Conservation (phyloP, 2,797 vertebrate species). For the Synanceia verrucosa region DNA sequence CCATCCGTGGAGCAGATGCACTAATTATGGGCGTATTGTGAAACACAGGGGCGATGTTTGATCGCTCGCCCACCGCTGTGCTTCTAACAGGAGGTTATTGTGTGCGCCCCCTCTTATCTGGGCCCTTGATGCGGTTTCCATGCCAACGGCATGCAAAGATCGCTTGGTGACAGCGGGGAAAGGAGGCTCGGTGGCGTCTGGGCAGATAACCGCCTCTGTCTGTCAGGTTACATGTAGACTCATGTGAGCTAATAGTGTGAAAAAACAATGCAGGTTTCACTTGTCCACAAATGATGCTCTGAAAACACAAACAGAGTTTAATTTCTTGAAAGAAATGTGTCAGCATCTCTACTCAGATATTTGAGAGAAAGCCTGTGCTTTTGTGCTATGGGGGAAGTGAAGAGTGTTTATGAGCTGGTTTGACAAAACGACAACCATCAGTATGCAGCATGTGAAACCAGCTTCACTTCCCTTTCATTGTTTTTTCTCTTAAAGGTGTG, state of each 20-base stretch:
- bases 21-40: slow-evolving; percentile 67
- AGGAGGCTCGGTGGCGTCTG: slow-evolving; percentile 1
- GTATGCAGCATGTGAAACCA: not conserved
- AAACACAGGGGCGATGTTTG: slow-evolving; percentile 64
- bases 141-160: slow-evolving; percentile 71
- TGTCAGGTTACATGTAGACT: not conserved
- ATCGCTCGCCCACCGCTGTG: slow-evolving; percentile 64
- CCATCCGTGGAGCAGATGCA: slow-evolving; percentile 32
- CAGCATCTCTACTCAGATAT: not conserved
- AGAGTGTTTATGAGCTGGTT: not conserved
- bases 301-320: not conserved
- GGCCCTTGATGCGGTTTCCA: slow-evolving; percentile 77
- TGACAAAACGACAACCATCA: not conserved
- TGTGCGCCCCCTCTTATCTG: slow-evolving; percentile 78
- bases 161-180: slow-evolving; percentile 22
- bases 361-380: not conserved
- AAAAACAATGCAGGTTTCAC: not conserved
- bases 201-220: slow-evolving; percentile 7
- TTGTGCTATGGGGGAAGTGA: not conserved
- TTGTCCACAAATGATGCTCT: not conserved
- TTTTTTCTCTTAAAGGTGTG: not conserved
- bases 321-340: not conserved
- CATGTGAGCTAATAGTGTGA: not conserved
- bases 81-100: slow-evolving; percentile 76
- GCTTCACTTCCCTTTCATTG: not conserved